Evolutionary conservation across 2,113 vertebrate species (phyloP).

Genomic region (Mellivora capensis): DNA sequence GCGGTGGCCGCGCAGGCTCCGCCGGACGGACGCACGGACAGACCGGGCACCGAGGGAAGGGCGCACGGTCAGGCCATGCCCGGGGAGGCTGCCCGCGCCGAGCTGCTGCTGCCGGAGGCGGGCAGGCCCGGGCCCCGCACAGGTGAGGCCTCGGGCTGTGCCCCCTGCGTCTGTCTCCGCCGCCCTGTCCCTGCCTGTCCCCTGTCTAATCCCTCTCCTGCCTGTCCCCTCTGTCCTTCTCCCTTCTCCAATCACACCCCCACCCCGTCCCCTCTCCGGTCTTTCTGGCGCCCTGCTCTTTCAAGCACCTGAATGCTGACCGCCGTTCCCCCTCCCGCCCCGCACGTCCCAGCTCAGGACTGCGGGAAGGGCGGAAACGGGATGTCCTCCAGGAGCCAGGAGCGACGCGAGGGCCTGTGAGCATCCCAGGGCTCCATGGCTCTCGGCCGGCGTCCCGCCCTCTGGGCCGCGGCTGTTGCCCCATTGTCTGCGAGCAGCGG

Average conservation of each 20-base stretch:
- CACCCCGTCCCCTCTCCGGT: neutral
- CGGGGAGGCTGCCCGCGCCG: conserved; percentile 65
- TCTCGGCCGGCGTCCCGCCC: accelerated
- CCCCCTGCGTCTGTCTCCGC: neutral
- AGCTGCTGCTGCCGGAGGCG: conserved; percentile 63
- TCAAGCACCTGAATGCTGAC: neutral
- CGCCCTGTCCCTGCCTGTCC: neutral
- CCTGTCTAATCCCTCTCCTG: conserved; percentile 39
- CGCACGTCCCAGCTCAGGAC: neutral
- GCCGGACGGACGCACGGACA: neutral
- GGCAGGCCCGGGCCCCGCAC: conserved; percentile 50
- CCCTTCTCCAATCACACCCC: neutral
- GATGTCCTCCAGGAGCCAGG: neutral
- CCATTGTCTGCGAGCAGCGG: neutral
- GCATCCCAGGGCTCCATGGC: accelerated
- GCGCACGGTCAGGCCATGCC: conserved; percentile 67
- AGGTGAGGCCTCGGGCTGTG: conserved; percentile 62
- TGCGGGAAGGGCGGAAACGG: neutral
- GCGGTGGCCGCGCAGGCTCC: conserved; percentile 50
- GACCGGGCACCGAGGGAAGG: neutral
- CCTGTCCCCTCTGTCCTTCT: neutral
- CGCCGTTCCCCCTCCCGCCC: neutral
- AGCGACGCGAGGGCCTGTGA: neutral
- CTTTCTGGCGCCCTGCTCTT: neutral
- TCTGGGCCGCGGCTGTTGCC: neutral